phyloP scores from a whole-genome alignment of 2,888 invertebrate species.

The Himalopsyche kuldschensis region DNA sequence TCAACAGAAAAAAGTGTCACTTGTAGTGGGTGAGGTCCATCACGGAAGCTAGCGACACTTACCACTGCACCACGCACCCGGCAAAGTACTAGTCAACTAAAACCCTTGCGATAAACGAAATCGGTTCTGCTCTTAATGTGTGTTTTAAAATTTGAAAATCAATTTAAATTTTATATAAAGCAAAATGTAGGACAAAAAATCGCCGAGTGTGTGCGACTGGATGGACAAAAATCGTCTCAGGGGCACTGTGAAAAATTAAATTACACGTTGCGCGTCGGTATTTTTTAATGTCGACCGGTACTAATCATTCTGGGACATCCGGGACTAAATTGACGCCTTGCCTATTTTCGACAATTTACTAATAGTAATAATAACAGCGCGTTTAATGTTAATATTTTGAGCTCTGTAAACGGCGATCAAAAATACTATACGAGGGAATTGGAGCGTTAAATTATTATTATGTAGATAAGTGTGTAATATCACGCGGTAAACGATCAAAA shows the following conservation, averaged over 20 bases:
- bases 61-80: too few species aligned
- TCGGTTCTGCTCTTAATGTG: too few species aligned
- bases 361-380: neutral
- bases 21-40: too few species aligned
- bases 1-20: too few species aligned
- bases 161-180: too few species aligned
- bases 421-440: neutral
- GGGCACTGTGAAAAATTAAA: neutral
- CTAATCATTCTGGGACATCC: neutral
- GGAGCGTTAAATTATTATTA: neutral
- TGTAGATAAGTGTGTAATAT: neutral
- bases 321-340: neutral
- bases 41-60: too few species aligned
- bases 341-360: neutral
- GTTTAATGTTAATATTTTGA: neutral
- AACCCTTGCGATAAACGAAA: too few species aligned
- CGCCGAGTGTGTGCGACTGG: too few species aligned
- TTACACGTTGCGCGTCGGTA: neutral
- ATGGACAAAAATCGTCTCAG: neutral
- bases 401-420: neutral
- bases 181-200: too few species aligned
- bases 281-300: neutral
- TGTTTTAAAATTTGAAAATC: too few species aligned
- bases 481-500: neutral
- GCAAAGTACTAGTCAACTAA: too few species aligned